phyloP scores from a whole-genome alignment of 2,797 vertebrate genomes.

The Avahi laniger region DNA sequence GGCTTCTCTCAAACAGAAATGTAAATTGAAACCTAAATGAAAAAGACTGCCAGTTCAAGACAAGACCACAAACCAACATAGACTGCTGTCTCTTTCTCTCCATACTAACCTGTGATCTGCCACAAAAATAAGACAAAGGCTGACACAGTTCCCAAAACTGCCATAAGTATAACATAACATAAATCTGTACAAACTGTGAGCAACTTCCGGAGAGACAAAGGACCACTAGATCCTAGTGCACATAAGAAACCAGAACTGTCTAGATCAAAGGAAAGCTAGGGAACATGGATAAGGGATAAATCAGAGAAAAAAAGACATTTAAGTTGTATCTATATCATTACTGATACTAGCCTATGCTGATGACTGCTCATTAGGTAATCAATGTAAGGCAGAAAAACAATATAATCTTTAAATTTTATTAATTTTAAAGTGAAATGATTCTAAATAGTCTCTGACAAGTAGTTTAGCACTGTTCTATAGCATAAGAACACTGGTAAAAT shows the following conservation, averaged over 20 bases:
- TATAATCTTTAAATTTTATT: not conserved
- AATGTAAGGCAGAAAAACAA: not conserved
- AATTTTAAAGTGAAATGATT: conserved; percentile 2
- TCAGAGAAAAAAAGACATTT: not conserved
- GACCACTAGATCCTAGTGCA: not conserved
- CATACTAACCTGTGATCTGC: not conserved
- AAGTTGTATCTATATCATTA: not conserved
- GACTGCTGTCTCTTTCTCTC: not conserved
- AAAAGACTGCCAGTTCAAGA: not conserved
- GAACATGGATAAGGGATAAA: not conserved
- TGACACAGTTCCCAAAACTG: not conserved
- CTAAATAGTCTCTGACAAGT: not conserved
- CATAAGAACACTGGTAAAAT: not conserved
- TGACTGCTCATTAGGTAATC: not conserved
- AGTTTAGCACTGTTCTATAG: not conserved
- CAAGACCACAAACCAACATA: not conserved
- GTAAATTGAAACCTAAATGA: not conserved
- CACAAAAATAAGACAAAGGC: not conserved
- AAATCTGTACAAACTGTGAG: not conserved
- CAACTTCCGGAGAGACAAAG: not conserved
- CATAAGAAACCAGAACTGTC: not conserved
- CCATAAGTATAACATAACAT: not conserved
- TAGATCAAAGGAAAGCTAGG: not conserved
- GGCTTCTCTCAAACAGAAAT: not conserved
- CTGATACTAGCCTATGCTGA: not conserved